A percentile compares a stretch with the other conserved stretches of the same genome.
Evolutionary conservation across 23 tunicate species (phyloP).

Genomic region (Trididemnum nubilum): DNA sequence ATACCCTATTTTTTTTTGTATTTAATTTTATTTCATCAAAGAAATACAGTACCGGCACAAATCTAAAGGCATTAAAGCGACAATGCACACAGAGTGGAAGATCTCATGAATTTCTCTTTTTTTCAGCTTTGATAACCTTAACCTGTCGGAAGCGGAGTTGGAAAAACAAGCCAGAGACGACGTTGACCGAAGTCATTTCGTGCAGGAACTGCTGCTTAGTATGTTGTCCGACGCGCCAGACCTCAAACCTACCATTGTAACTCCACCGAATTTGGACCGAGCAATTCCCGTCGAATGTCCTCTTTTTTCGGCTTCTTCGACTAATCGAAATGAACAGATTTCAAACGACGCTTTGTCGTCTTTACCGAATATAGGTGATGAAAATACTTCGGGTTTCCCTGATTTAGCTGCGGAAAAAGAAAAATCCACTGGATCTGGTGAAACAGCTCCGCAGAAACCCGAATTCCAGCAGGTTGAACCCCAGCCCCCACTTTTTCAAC

Average conservation of each 20-base stretch:
- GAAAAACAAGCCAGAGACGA: constrained; percentile 50
- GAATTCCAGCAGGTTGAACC: background rate
- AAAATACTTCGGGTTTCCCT: background rate
- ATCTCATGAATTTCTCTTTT: no score
- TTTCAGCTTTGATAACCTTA: constrained; percentile 53
- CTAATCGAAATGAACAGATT: background rate
- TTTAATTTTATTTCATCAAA: no score
- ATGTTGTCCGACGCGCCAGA: constrained; percentile 22
- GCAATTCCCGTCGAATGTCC: constrained; percentile 67
- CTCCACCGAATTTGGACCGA: no score
- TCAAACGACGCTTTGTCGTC: background rate
- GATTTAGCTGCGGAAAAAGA: constrained; percentile 2
- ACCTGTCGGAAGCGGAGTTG: constrained; percentile 31
- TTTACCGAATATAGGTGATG: background rate
- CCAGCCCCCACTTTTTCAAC: constrained; percentile 14
- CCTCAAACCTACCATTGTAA: background rate
- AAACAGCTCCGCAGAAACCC: background rate
- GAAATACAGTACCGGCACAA: no score
- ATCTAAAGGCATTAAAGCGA: no score
- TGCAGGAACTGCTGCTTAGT: constrained; percentile 60
- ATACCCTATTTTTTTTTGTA: no score
- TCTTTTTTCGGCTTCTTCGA: constrained; percentile 25
- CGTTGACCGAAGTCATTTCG: constrained; percentile 54
- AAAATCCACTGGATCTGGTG: background rate
- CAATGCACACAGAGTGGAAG: no score